Percentiles rank a stretch among this genome's conserved stretches.
Evolutionary conservation across 2,888 invertebrate genomes (phyloP).

Genomic region (Ganaspis brasiliensis): DNA sequence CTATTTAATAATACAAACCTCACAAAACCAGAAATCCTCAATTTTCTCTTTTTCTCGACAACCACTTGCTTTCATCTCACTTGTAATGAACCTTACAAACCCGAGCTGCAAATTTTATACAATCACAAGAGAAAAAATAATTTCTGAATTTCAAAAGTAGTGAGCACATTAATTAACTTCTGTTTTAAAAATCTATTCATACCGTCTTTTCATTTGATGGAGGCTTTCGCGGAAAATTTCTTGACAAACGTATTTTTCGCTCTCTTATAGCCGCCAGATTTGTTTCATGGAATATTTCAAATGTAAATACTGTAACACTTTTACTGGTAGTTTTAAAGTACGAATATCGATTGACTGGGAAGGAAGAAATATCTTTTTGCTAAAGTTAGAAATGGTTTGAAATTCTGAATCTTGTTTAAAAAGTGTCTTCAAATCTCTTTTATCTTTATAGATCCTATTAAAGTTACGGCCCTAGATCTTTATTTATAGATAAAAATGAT

Average conservation of each 20-base stretch:
- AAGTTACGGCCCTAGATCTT: no score
- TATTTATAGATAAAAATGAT: not conserved
- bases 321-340: conserved; percentile 16
- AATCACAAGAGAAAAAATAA: no score
- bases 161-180: not conserved
- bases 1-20: not conserved
- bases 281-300: conserved; percentile 14
- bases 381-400: conserved; percentile 17
- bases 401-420: not conserved
- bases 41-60: not conserved
- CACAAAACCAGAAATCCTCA: not conserved
- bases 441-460: conserved; percentile 13
- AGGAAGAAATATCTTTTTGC: conserved; percentile 10
- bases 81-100: conserved; percentile 4
- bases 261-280: not conserved
- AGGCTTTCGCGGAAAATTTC: not conserved
- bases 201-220: not conserved
- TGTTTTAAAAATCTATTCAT: not conserved
- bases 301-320: conserved; percentile 23
- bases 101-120: not conserved
- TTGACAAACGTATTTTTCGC: not conserved
- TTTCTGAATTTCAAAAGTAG: not conserved
- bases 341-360: conserved; percentile 19
- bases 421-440: not conserved
- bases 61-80: not conserved